Evolutionary conservation across 2,888 invertebrate species (phyloP), one percentile per base, ranked within the genome.

Genomic region (Cyclophora albipunctata): DNA sequence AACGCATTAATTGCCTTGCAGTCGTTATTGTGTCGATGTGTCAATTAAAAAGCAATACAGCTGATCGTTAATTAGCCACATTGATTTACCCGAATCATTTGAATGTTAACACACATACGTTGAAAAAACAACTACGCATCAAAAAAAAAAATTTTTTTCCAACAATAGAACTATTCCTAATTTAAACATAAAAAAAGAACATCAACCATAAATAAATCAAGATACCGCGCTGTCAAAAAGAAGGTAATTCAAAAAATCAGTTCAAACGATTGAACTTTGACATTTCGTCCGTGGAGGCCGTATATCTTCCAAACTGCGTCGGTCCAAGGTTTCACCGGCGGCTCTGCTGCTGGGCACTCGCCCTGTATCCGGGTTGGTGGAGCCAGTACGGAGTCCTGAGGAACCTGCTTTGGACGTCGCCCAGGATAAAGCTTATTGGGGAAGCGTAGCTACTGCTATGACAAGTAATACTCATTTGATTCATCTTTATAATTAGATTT

Each of bases 321-420:
- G 89, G 49, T 83, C 87, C 65, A 75, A 81, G 71, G 84, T 84
- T 57, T 81, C 88, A 56, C 84, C 90, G 74, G 90, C 86, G 73
- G 86, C 89, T 45, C 57, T 90, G 86, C 88, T 90, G 78, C 90
- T 90, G 67, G 91, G 91, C 62, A 90, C 91, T 52, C 82, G 90
- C 63, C 84, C 89, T 44, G 84, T 89, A 56, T 89, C 88, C 37
- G 90, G 89, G 49, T 77, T 89, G 63, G 78, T 88, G 61, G 89
- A 88, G 61, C 87, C 84, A 5, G 81, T 78, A 44, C 68, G 89
- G 48, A 85, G 84, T 52, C 88, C 89, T 41, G 89, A 89, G 52
- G 89, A 89, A 58, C 85, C 81, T 50, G 84, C 85, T 34, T 67
- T 85, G 63, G 89, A 90, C 79, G 89, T 88, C 62, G 89, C 89